Evolutionary conservation across 2,113 vertebrate species (phyloP), one percentile per base, ranked within the genome.

Genomic region (Cavia porcellus): DNA sequence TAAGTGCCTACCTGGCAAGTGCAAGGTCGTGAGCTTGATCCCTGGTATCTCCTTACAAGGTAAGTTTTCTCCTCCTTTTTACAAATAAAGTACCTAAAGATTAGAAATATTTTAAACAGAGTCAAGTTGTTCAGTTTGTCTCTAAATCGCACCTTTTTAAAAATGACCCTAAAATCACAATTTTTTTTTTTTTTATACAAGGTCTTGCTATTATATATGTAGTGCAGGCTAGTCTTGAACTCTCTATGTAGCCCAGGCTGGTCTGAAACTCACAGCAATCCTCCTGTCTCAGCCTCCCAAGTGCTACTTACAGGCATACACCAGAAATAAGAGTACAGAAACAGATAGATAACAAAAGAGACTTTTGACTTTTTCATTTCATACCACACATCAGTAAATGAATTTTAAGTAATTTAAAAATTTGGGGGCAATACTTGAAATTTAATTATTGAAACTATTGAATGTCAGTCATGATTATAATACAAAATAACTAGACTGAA

Each of bases 311-410:
- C 17, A 70, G 68, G 35, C 15, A 15, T 57, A 17, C 17, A 57
- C 55, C 55, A 94, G 35, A 64, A 95, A 28, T 61, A 84, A 10
- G n/a, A 82, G 66, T 50, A 86, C 47, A 79, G n/a, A 93, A 86
- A n/a, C 55, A 68, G 64, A 7, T 38, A 22, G 42, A 72, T 38
- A 10, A 50, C 45, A 52, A 85, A 88, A 85, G 1, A 83, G 61
- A 35, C 17, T 80, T 75, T 72, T 47, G 30, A 47, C 15, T 30
- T 61, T 81, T 86, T 74, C n/a, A 89, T 57, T 70, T 79, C 24
- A 68, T 15, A 77, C 30, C n/a, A 83, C 24, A 84, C 28, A 57
- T 55, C 45, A 77, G n/a, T 79, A 66, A 66, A 92, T 30, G 35
- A n/a, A 28, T 57, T 30, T 68, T 38, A n/a, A 83, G 35, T 50